phyloP scores from a whole-genome alignment of 92 coral and sea anemone species.

The Epizoanthus stellaris region DNA sequence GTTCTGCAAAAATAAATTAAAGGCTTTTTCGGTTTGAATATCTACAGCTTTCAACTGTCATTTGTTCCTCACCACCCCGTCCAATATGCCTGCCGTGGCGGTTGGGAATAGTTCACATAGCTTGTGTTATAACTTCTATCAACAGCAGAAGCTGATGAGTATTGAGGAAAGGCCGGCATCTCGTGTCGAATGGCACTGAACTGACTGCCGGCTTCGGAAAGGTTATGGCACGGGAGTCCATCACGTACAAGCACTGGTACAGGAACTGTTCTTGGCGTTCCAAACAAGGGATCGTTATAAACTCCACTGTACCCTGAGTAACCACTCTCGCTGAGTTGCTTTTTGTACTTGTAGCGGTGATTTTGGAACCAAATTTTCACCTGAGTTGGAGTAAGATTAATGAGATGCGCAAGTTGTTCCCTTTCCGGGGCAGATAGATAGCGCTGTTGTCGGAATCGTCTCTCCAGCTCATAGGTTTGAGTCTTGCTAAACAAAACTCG shows the following conservation, averaged over 20 bases:
- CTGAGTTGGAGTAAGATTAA: slow-evolving; percentile 94
- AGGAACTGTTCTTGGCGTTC: slow-evolving; percentile 72
- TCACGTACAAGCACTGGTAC: slow-evolving; percentile 82
- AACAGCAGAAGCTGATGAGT: slow-evolving; percentile 33
- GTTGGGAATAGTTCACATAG: slow-evolving; percentile 29
- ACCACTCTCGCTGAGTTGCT: slow-evolving; percentile 84
- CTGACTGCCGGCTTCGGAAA: slow-evolving; percentile 23
- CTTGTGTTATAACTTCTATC: slow-evolving; percentile 36
- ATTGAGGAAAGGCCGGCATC: slow-evolving; percentile 23
- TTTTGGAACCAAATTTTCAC: slow-evolving; percentile 99
- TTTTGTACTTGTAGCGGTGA: slow-evolving; percentile 95
- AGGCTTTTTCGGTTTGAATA: neutral
- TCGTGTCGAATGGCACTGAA: slow-evolving; percentile 26
- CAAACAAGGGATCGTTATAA: slow-evolving; percentile 42
- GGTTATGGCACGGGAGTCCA: slow-evolving; percentile 71
- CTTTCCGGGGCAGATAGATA: slow-evolving; percentile 93
- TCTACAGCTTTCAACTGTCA: neutral
- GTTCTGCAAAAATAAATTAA: neutral
- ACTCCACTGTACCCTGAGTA: slow-evolving; percentile 58
- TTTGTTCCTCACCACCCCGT: slow-evolving; percentile 22
- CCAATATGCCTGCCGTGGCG: slow-evolving; percentile 43
- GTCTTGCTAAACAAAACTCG: slow-evolving; percentile 89
- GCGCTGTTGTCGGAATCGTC: slow-evolving; percentile 95
- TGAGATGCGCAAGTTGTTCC: slow-evolving; percentile 88
- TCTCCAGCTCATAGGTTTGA: slow-evolving; percentile 89